Base-by-base conservation (phyloP, 2,113 vertebrate species). In the Archocentrus centrarchus region DNA sequence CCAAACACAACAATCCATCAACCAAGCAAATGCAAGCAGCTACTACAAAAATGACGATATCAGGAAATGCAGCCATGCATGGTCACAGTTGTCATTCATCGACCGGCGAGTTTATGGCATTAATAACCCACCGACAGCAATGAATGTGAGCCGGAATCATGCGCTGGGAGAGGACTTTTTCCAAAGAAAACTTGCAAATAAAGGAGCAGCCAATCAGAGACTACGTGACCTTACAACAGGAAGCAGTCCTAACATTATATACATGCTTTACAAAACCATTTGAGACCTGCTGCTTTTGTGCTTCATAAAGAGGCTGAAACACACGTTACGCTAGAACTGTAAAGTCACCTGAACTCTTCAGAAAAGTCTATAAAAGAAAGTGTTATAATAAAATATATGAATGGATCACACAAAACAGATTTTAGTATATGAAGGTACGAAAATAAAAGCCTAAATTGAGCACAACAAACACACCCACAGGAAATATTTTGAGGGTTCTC, bases 41-140 rank as follows among this genome's bases (percentile, higher is more conserved):
- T 80, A 59, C 30, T 13, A 15, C 3, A 57, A 75, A 57, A 18
- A 83, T 62, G n/a, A 32, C 37, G 61, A 18, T n/a, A 9, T 39
- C 39, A 5, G 83, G 59, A 81, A 30, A 20, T 3, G 75, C 53
- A 27, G 79, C 11, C 37, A 32, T 39, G 84, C 86, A 89, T 8
- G 80, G 90, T 73, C 90, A 91, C 92, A 68, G 94, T 92, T 93
- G 88, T 86, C 95, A 96, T 95, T 92, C 95, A 96, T 93, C 90
- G 93, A 84, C 77, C 94, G 90, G 94, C 86, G 93, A 94, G 95
- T 94, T 91, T 60, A 81, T 75, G n/a, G 58, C 73, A 82, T 81
- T 66, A 86, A 80, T 79, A 96, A 96, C 95, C 95, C 95, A 96
- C 95, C 95, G 95, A 96, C 95, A 96, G 95, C 95, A 93, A 96